phyloP scores from a whole-genome alignment of 2,888 invertebrate species.

The Sinodicranocentrus sp. region DNA sequence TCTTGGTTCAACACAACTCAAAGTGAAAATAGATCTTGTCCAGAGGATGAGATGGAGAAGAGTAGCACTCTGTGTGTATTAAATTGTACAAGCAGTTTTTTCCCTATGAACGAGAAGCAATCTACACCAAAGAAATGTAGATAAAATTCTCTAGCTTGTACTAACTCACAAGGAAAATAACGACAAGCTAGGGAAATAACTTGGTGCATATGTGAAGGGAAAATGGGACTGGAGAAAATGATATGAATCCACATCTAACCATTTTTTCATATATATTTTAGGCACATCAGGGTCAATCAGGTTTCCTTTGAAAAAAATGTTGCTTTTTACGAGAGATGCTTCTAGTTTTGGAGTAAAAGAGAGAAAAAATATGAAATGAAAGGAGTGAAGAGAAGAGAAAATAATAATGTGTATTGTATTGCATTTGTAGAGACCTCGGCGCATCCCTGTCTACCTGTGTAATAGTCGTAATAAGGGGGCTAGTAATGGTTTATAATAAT shows the following conservation, averaged over 20 bases:
- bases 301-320: no score
- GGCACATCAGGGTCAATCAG: constrained; percentile 18
- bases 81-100: no score
- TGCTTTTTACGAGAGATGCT: background rate
- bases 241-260: no score
- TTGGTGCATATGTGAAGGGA: background rate
- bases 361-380: background rate
- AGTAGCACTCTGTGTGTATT: no score
- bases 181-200: constrained; percentile 4
- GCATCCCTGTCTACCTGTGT: background rate
- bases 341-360: no score
- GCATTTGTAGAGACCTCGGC: no score
- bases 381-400: background rate
- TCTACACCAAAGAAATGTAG: no score
- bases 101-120: no score
- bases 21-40: no score
- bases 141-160: no score
- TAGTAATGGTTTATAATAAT: constrained; percentile 11
- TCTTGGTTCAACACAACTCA: background rate
- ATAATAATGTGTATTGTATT: no score
- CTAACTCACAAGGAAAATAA: background rate
- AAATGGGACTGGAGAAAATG: background rate
- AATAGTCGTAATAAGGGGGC: background rate
- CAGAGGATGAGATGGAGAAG: no score
- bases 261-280: constrained; percentile 2